Conservation (phyloP, 1,140 invertebrate species). For the Zophobas morio region DNA sequence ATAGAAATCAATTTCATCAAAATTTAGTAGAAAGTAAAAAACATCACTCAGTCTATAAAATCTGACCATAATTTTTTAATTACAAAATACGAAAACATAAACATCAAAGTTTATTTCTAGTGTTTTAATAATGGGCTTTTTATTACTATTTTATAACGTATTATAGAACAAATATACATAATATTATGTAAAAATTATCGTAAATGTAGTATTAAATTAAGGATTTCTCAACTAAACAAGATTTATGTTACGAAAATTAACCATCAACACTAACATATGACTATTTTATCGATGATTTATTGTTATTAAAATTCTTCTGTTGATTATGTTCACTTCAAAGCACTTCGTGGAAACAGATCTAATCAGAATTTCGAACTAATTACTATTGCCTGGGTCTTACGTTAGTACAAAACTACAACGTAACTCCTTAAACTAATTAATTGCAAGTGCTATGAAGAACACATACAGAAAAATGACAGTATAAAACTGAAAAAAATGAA, state of each 20-base stretch:
- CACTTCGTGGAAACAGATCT: too few species aligned
- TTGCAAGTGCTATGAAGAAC: too few species aligned
- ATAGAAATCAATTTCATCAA: too few species aligned
- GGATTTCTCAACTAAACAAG: not conserved
- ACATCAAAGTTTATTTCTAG: not conserved
- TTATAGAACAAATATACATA: not conserved
- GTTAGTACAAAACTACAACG: too few species aligned
- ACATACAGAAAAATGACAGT: too few species aligned
- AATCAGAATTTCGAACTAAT: too few species aligned
- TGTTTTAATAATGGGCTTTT: not conserved
- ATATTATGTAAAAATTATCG: slow-evolving; percentile 13
- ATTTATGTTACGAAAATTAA: slow-evolving; percentile 14
- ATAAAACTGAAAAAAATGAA: too few species aligned
- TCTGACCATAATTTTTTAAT: too few species aligned
- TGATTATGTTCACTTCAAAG: not conserved
- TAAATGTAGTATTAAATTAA: slow-evolving; percentile 10
- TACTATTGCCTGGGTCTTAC: too few species aligned
- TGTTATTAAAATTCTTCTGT: not conserved
- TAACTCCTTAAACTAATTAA: too few species aligned
- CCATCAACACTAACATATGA: not conserved
- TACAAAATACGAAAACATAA: not conserved
- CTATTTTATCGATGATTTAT: not conserved
- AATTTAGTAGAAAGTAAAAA: too few species aligned
- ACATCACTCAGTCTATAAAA: too few species aligned
- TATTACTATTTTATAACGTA: slow-evolving; percentile 1